Evolutionary conservation across 2,888 invertebrate genomes (phyloP).

Genomic region (Alentia gelatinosa): DNA sequence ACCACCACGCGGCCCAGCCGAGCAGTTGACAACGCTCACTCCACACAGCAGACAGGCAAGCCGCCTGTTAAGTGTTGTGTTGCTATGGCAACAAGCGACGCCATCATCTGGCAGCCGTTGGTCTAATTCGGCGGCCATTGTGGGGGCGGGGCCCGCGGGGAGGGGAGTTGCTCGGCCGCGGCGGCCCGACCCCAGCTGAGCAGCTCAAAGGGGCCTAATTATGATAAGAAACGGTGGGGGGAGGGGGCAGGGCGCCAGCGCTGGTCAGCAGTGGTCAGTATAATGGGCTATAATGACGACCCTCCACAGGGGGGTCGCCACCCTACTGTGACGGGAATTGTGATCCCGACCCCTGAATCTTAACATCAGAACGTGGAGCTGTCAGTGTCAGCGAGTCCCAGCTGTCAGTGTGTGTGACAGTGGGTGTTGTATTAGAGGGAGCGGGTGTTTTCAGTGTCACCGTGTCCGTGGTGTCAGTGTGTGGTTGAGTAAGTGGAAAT

Average conservation of each 20-base stretch:
- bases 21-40: not conserved
- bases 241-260: not conserved
- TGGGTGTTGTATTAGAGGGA: too few relatives aligned
- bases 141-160: not conserved
- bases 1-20: too few relatives aligned
- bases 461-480: too few relatives aligned
- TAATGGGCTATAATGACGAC: constrained; percentile 1
- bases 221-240: not conserved
- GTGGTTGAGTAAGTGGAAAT: too few relatives aligned
- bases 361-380: not conserved
- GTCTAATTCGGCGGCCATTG: constrained; percentile 39
- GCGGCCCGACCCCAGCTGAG: not conserved
- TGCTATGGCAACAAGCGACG: constrained; percentile 28
- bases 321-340: constrained; percentile 33
- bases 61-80: constrained; percentile 15
- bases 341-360: constrained; percentile 9
- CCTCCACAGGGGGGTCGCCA: not conserved
- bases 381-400: not conserved
- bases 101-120: constrained; percentile 6
- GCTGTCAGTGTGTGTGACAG: not conserved
- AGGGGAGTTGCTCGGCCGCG: not conserved
- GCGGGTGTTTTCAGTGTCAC: too few relatives aligned
- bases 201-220: not conserved
- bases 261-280: constrained; percentile 13
- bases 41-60: not conserved